Base-by-base conservation (phyloP, 2,797 vertebrate species). In the Gadopsis marmoratus region DNA sequence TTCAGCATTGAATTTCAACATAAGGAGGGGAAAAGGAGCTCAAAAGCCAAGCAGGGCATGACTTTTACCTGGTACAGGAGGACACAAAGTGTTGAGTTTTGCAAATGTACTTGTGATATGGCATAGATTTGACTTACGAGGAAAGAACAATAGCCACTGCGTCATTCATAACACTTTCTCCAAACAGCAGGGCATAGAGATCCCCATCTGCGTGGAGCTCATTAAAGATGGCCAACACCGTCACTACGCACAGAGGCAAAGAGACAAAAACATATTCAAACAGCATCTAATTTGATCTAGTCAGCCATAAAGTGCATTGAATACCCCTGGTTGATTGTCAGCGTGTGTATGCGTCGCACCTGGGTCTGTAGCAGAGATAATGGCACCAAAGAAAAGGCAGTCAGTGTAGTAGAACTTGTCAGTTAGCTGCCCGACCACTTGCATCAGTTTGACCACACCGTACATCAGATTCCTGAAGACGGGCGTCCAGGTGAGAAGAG, bases 361-460 rank as follows among this genome's bases (percentile, higher is more conserved):
- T 94, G 98, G 98, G 92, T 99, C 98, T 74, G 98, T 99, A 76
- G 98, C 98, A 56, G 98, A 99, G 92, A 99, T 97, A 78, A 99
- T 95, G 0, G 98, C 98, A 75, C 98, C 98, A 68, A 99, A 99
- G 91, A 99, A 97, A 48, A 99, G 97, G 86, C 98, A 99, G 94
- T 99, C 98, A 0, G 98, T 99, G 83, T 99, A 99, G 92, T 98
- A 99, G 92, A 99, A 99, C 91, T 97, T 99, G 88, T 96, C 97
- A 0, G 95, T 95, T 58, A 99, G 95, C 87, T 98, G 98, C 41
- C 98, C 98, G 14, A 97, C 93, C 67, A 95, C 82, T 83, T 97
- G 96, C 98, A 99, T 99, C 83, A 99, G 95, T 87, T 98, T 99
- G 85, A 99, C 98, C 92, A 99, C 97, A 1, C 97, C 98, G 37